Evolutionary conservation across 2,888 invertebrate species (phyloP), one percentile per base, ranked within the genome.

Genomic region (Sialis fuliginosa): DNA sequence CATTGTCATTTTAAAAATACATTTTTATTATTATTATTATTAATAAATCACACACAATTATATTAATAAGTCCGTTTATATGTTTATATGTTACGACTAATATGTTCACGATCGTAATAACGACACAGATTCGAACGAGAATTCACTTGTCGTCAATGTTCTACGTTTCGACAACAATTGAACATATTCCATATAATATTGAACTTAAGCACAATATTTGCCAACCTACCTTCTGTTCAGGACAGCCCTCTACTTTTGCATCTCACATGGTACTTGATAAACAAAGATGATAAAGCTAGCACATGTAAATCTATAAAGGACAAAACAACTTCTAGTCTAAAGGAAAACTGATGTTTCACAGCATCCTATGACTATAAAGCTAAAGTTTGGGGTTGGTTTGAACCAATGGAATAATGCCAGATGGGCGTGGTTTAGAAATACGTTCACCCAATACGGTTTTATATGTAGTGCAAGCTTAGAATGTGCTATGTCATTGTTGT

Each of bases 361-460:
- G 31, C 31, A 42, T 30, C 42, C 42, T 42, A 42, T 42, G 42
- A 42, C 31, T 10, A 31, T 42, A 42, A 30, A 42, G 42, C 13
- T 10, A 42, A 42, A 10, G 22, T 30, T 42, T 22, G 58, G 62
- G 62, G 63, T 60, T 58, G 58, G 59, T 60, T 56, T 63, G 59
- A 61, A 61, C 66, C 66, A 66, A 66, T 66, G 54, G 62, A 57
- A 58, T 58, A 60, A 57, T 56, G 57, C 59, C 55, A 22, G 53
- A 49, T 48, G 57, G 66, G 65, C 61, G 66, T 59, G 55, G 65
- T 56, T 54, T 53, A 50, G 53, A 62, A 66, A 66, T 66, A 66
- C 65, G 65, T 55, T 64, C 56, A 51, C 55, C 66, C 66, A 66
- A 66, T 66, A 66, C 65, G 65, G 64, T 66, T 66, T 66, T 63